phyloP scores from a whole-genome alignment of 2,113 vertebrate species.

The Sterna hirundo region DNA sequence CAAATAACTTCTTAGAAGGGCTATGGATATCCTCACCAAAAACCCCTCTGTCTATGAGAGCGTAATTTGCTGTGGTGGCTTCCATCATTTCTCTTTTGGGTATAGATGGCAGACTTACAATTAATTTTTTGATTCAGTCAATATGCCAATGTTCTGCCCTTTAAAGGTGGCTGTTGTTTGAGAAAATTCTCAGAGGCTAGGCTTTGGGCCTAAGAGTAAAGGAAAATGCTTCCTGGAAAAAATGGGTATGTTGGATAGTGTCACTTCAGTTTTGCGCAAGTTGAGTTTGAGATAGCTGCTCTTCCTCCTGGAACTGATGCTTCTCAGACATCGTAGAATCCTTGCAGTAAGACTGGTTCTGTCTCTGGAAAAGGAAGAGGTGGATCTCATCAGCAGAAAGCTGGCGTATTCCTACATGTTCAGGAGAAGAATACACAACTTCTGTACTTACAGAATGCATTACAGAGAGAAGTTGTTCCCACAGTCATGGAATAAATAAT shows the following conservation, averaged over 20 bases:
- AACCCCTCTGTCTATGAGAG: rapidly evolving
- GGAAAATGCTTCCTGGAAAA: neutral
- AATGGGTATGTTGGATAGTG: neutral
- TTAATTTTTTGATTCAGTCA: neutral
- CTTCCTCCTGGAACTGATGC: neutral
- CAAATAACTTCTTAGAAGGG: neutral
- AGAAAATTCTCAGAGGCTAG: neutral
- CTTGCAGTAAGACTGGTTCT: neutral
- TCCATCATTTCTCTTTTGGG: neutral
- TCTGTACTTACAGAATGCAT: neutral
- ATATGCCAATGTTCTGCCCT: neutral
- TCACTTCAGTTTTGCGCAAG: neutral
- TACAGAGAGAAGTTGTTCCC: neutral
- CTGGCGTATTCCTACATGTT: neutral
- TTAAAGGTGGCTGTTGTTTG: neutral
- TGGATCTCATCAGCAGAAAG: neutral
- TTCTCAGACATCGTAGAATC: neutral
- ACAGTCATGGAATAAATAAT: slow-evolving; percentile 6
- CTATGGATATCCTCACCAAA: neutral
- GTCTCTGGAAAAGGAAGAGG: neutral
- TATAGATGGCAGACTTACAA: neutral
- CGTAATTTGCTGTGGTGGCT: neutral
- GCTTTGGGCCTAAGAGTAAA: neutral
- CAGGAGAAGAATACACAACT: neutral
- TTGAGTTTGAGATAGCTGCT: neutral